phyloP scores from a whole-genome alignment of 1,140 invertebrate genomes.

The Calephelis virginiensis region DNA sequence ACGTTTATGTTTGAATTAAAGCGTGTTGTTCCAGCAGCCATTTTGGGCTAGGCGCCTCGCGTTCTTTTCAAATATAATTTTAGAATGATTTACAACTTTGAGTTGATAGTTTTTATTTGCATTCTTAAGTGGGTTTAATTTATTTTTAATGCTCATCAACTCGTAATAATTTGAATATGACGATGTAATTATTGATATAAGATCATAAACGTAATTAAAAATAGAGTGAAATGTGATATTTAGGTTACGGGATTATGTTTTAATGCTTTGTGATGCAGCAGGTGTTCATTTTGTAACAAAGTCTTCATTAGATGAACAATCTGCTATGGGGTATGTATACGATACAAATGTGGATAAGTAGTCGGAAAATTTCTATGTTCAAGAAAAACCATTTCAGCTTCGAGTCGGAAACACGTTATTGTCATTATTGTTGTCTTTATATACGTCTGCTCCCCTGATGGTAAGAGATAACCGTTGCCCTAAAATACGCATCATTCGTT shows the following conservation, averaged over 20 bases:
- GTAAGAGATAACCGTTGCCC: too few species aligned
- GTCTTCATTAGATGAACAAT: too few species aligned
- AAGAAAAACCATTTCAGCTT: too few species aligned
- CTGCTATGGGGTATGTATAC: too few species aligned
- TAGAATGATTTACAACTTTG: slow-evolving; percentile 58
- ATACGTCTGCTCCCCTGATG: too few species aligned
- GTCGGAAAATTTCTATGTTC: too few species aligned
- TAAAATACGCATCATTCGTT: too few species aligned
- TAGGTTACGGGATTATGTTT: background rate
- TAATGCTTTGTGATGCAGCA: too few species aligned
- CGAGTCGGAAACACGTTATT: too few species aligned
- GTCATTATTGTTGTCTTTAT: too few species aligned
- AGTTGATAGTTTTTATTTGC: slow-evolving; percentile 58
- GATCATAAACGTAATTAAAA: slow-evolving; percentile 3
- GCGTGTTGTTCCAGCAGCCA: slow-evolving; percentile 39
- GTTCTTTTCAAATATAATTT: slow-evolving; percentile 43
- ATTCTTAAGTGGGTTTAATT: slow-evolving; percentile 42
- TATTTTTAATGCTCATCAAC: slow-evolving; percentile 25
- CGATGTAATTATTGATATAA: background rate
- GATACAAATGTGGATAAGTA: too few species aligned
- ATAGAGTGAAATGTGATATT: background rate
- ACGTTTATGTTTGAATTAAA: slow-evolving; percentile 32
- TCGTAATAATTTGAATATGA: background rate
- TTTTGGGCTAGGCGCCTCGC: slow-evolving; percentile 48
- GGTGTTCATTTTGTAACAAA: too few species aligned